These are phyloP conservation scores for Montipora capitata DNA, from an alignment of 92 coral and sea anemone species.

Conservation along the genomic window DNA sequence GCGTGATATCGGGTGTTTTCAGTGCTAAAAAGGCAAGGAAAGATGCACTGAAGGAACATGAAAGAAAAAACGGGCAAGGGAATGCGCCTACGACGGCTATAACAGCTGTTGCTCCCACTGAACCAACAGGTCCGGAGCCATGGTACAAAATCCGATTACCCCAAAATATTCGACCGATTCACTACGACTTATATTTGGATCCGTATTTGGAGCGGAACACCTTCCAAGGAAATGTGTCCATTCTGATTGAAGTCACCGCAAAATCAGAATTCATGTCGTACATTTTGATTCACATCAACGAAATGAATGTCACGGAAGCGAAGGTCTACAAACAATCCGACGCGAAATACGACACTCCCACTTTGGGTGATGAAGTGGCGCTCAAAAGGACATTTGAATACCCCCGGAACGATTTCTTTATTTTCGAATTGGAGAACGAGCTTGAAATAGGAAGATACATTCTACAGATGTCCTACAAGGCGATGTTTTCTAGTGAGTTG, in stretches of 20 bases:
- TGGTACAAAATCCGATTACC: slow-evolving; percentile 89
- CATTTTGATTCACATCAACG: slow-evolving; percentile 83
- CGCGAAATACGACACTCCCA: slow-evolving; percentile 28
- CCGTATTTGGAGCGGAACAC: slow-evolving; percentile 75
- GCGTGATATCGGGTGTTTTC: slow-evolving; percentile 88
- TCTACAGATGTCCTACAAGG: slow-evolving; percentile 71
- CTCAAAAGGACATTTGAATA: slow-evolving; percentile 67
- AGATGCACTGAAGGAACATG: slow-evolving; percentile 55
- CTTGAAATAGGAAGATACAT: slow-evolving; percentile 80
- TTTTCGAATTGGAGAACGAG: slow-evolving; percentile 70
- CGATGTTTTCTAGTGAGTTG: slow-evolving; percentile 75
- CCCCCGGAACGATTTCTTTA: slow-evolving; percentile 80
- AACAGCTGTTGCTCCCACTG: slow-evolving; percentile 48
- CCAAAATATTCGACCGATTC: slow-evolving; percentile 74
- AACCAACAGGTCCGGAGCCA: slow-evolving; percentile 78
- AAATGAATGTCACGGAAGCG: slow-evolving; percentile 76
- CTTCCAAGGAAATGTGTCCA: slow-evolving; percentile 73
- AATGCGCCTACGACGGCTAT: slow-evolving; percentile 5
- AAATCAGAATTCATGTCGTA: slow-evolving; percentile 63
- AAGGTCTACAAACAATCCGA: slow-evolving; percentile 55
- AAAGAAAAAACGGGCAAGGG: slow-evolving; percentile 19
- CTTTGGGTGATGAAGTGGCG: slow-evolving; percentile 46
- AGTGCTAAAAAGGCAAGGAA: slow-evolving; percentile 83
- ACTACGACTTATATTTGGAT: slow-evolving; percentile 80
- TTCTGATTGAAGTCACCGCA: slow-evolving; percentile 60